phyloP scores from a whole-genome alignment of 1,140 invertebrate genomes.

The Drosophila ficusphila region DNA sequence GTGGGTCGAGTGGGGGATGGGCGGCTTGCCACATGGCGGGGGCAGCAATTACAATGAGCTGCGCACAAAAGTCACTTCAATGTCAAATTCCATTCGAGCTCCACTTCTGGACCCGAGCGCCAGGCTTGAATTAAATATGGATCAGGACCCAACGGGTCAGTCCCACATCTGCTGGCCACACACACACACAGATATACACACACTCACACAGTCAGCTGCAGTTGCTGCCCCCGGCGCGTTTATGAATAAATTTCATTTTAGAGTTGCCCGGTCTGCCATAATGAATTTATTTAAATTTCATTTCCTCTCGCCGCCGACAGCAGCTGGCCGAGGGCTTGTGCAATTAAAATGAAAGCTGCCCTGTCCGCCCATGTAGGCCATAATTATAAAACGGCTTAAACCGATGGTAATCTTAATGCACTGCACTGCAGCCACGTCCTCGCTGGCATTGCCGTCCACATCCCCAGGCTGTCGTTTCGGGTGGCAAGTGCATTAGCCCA shows the following conservation, averaged over 20 bases:
- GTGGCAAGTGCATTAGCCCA: slow-evolving; percentile 37
- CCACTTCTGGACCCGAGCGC: slow-evolving; percentile 7
- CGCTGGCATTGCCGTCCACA: slow-evolving; percentile 23
- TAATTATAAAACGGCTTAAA: slow-evolving; percentile 82
- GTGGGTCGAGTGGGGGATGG: neutral
- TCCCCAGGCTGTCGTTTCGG: slow-evolving; percentile 60
- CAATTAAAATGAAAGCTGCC: slow-evolving; percentile 75
- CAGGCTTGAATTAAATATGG: slow-evolving; percentile 64
- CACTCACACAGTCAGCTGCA: slow-evolving; percentile 3
- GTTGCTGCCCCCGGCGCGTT: slow-evolving; percentile 48
- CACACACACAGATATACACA: slow-evolving; percentile 15
- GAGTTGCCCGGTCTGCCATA: slow-evolving; percentile 70
- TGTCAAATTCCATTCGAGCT: slow-evolving; percentile 50
- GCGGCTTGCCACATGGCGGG: slow-evolving; percentile 4
- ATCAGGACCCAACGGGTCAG: slow-evolving; percentile 33
- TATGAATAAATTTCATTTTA: slow-evolving; percentile 83
- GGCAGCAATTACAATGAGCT: slow-evolving; percentile 44
- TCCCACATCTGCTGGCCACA: slow-evolving; percentile 30
- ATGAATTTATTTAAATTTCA: slow-evolving; percentile 83
- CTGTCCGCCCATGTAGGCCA: slow-evolving; percentile 65
- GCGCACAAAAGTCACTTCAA: slow-evolving; percentile 67
- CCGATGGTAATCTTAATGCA: slow-evolving; percentile 76
- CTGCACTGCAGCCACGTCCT: slow-evolving; percentile 2
- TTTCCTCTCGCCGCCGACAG: slow-evolving; percentile 54
- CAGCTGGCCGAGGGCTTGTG: slow-evolving; percentile 40